Conservation (phyloP, 2,888 invertebrate genomes). For the Caenorhabditis sp. region DNA sequence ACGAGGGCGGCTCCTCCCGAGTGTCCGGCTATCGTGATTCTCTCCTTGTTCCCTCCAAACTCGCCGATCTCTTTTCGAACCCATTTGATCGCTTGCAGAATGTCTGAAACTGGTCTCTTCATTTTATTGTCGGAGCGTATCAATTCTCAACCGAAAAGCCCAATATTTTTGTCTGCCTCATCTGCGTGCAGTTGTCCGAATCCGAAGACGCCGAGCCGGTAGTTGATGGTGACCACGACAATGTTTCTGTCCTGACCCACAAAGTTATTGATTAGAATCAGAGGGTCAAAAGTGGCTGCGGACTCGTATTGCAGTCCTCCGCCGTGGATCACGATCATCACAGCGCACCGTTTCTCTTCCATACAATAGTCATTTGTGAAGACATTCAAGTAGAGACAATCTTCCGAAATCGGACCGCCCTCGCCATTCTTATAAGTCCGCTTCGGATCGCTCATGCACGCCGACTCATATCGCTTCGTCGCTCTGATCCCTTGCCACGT, state of each 20-base stretch:
- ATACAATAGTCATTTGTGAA: conserved; percentile 56
- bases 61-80: conserved; percentile 16
- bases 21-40: conserved; percentile 48
- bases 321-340: conserved; percentile 47
- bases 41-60: conserved; percentile 37
- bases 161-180: not conserved
- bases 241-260: conserved; percentile 49
- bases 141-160: not conserved
- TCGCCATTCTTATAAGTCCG: conserved; percentile 11
- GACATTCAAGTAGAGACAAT: conserved; percentile 56
- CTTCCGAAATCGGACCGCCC: conserved; percentile 50
- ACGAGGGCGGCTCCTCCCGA: conserved; percentile 29
- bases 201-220: conserved; percentile 53
- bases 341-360: conserved; percentile 49
- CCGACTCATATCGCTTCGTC: conserved; percentile 55
- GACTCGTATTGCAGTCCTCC: conserved; percentile 31
- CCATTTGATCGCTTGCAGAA: conserved; percentile 21
- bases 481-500: conserved; percentile 47
- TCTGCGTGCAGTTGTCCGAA: conserved; percentile 7
- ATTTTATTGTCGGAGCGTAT: no score
- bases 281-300: conserved; percentile 25
- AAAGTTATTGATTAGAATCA: conserved; percentile 56
- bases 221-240: conserved; percentile 46
- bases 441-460: conserved; percentile 55
- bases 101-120: conserved; percentile 15